These are phyloP conservation scores for Herpailurus yagouaroundi DNA, from an alignment of 2,113 vertebrate species.

Conservation along the genomic window DNA sequence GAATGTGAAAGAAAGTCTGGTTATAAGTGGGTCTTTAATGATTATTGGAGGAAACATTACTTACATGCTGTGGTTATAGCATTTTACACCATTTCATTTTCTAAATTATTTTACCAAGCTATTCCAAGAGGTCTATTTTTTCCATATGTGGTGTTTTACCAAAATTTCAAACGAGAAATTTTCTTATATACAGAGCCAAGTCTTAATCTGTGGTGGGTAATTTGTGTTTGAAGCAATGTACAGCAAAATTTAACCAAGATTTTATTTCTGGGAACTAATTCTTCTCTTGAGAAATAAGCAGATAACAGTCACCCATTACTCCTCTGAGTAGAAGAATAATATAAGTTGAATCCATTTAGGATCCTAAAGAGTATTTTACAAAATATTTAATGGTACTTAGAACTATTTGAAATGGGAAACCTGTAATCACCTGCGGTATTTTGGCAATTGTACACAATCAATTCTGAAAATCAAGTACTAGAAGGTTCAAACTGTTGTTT, in stretches of 20 bases:
- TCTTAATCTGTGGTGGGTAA: background rate
- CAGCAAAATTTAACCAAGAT: background rate
- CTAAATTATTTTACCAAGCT: constrained; percentile 50
- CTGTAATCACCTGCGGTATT: background rate
- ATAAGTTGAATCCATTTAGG: background rate
- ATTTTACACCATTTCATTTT: constrained; percentile 41
- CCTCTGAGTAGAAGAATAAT: background rate
- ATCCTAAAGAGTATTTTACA: background rate
- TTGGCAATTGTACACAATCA: background rate
- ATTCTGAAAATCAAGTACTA: constrained; percentile 2
- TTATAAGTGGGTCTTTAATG: background rate
- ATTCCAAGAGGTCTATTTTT: background rate
- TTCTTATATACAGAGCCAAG: background rate
- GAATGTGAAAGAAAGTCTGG: background rate
- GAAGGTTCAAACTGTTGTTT: background rate
- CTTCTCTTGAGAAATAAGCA: constrained; percentile 22
- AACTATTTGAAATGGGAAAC: constrained; percentile 38
- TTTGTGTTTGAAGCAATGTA: constrained; percentile 27
- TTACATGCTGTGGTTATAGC: background rate
- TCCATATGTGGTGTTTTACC: background rate
- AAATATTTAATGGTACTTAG: constrained; percentile 5
- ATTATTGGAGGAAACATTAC: background rate
- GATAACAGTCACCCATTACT: background rate
- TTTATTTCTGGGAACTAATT: constrained; percentile 32
- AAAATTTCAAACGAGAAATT: background rate